Percentiles rank a stretch among this genome's conserved stretches.
Evolutionary conservation across 1,140 invertebrate genomes (phyloP).

Genomic region (Lepidurus apus): DNA sequence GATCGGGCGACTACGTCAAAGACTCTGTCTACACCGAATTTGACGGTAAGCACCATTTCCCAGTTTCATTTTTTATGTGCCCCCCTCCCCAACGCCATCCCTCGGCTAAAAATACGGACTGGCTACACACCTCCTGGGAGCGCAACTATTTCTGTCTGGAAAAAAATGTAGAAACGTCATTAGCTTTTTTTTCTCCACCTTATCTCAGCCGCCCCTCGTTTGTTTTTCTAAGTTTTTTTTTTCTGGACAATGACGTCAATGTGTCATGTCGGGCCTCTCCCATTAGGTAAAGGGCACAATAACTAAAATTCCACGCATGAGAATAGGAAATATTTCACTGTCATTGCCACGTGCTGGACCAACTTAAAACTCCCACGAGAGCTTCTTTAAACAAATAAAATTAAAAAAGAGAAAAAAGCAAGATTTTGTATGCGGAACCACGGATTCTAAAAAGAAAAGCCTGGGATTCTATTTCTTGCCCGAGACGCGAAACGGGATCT

Average conservation of each 20-base stretch:
- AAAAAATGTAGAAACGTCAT: background rate
- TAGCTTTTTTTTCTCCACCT: slow-evolving; percentile 8
- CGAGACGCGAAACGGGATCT: background rate
- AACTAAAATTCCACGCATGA: slow-evolving; percentile 4
- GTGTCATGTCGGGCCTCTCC: background rate
- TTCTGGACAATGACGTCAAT: background rate
- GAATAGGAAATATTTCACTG: background rate
- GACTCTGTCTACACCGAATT: slow-evolving; percentile 59
- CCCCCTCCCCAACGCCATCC: background rate
- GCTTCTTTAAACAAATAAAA: too few relatives aligned
- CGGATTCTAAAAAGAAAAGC: background rate
- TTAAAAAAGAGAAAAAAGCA: background rate
- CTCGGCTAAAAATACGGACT: background rate
- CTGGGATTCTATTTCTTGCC: background rate
- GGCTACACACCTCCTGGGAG: background rate
- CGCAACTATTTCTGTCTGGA: background rate
- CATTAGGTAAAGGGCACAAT: background rate
- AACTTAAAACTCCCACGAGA: too few relatives aligned
- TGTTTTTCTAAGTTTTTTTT: background rate
- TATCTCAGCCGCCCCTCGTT: too few relatives aligned
- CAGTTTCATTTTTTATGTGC: too few relatives aligned
- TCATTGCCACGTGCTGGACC: too few relatives aligned
- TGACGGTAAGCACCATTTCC: slow-evolving; percentile 53
- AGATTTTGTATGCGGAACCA: background rate
- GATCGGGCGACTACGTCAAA: slow-evolving; percentile 58